Percentiles rank a stretch among this genome's conserved stretches.
Evolutionary conservation across 2,797 vertebrate species (phyloP).

Genomic region (Podargus strigoides): DNA sequence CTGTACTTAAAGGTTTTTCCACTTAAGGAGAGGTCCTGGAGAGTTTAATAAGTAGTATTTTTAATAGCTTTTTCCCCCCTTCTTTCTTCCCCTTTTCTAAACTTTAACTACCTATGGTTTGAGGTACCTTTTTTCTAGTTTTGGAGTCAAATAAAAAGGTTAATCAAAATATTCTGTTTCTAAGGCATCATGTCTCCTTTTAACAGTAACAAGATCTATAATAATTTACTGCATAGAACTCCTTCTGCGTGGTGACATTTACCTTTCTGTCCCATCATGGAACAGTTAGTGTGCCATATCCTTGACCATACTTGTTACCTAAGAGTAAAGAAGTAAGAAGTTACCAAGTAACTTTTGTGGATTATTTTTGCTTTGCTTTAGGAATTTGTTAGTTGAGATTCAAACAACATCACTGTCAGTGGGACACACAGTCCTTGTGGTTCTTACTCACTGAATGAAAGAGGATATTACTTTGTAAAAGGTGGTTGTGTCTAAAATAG

Average conservation of each 20-base stretch:
- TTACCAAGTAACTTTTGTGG: background rate
- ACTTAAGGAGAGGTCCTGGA: background rate
- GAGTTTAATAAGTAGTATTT: background rate
- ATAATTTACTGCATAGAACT: background rate
- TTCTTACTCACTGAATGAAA: background rate
- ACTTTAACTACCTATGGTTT: background rate
- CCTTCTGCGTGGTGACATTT: background rate
- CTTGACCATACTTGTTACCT: background rate
- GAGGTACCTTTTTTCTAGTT: background rate
- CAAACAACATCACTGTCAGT: background rate
- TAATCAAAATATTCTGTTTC: background rate
- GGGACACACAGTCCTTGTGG: background rate
- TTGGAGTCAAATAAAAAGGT: background rate
- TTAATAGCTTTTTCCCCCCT: rapidly evolving
- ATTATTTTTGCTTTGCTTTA: background rate
- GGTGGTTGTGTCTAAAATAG: background rate
- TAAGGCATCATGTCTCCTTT: background rate
- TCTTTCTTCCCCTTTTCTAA: background rate
- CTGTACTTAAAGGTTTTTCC: background rate
- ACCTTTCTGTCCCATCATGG: background rate
- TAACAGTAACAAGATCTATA: background rate
- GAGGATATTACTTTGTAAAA: background rate
- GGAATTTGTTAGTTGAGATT: background rate
- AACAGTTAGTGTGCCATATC: background rate
- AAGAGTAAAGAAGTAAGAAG: no score